Base-by-base conservation (phyloP, 2,113 vertebrate genomes). In the Pogonocichla stellata region DNA sequence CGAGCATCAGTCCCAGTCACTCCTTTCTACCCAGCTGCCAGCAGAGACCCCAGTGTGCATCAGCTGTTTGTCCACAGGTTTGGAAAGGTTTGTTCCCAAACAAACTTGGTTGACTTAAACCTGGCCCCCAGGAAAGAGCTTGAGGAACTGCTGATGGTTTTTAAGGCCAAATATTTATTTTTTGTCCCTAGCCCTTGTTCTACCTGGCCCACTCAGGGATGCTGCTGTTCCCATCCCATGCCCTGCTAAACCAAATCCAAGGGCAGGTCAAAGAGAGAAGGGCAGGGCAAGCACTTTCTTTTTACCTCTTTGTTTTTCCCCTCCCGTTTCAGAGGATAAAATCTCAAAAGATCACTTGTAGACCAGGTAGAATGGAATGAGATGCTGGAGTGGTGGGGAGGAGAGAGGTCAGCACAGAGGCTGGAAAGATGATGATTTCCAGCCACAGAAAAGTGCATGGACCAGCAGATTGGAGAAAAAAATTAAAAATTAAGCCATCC, bases 401-500 rank as follows among this genome's bases (percentile, higher is more conserved):
- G 40, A 13, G 12, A 80, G 57, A 71, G 33, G 15, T 29, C 16
- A 5, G 50, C 43, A 67, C 22, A 69, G 50, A 29, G n/a, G 34
- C 47, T 71, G 58, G 26, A n/a, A 66, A 67, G 23, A 17, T 23
- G 20, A 40, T 40, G 28, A 80, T 42, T 88, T 53, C 9, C 42
- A 64, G 4, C 18, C 1, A 5, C 0, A 0, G 42, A 13, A 13
- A 77, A 91, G 11, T 14, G 19, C 20, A 28, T 0, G 0, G 47
- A 47, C 24, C 14, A 89, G 50, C 33, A 79, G 25, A 40, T 16
- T 7, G 4, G 18, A 23, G 13, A 33, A 61, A 28, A 26, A 67
- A 72, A 16, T 3, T 0, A 42, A 60, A 53, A 56, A 40, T 17
- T 18, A 96, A 94, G 54, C 19, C 16, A 40, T 34, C 25, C 20